Evolutionary conservation across 2,113 vertebrate genomes (phyloP).

Genomic region (Trachemys scripta): DNA sequence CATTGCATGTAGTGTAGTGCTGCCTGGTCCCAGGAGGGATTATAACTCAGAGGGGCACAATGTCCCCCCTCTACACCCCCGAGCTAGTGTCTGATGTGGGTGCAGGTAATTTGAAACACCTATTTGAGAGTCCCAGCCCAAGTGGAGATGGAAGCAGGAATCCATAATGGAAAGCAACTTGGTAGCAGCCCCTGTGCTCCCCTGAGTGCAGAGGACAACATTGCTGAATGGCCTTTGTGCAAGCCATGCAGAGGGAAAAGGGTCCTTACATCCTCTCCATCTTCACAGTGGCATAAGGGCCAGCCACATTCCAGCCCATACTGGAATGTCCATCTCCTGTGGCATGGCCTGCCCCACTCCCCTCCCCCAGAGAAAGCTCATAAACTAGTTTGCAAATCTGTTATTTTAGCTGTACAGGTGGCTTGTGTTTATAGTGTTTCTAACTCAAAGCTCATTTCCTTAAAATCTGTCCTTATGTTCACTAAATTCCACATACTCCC

Average conservation of each 20-base stretch:
- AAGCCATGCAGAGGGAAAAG: background rate
- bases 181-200: background rate
- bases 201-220: background rate
- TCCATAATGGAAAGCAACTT: background rate
- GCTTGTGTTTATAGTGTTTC: conserved; percentile 55
- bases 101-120: background rate
- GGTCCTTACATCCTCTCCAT: background rate
- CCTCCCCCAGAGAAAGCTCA: conserved; percentile 19
- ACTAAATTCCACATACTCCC: conserved; percentile 43
- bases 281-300: background rate
- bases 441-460: conserved; percentile 49
- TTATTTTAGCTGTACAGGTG: conserved; percentile 47
- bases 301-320: background rate
- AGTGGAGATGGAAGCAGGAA: background rate
- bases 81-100: fast-evolving
- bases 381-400: conserved; percentile 16
- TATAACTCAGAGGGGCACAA: background rate
- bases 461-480: conserved; percentile 58
- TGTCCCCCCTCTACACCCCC: fast-evolving
- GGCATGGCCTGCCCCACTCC: background rate
- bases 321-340: background rate
- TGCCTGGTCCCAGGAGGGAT: fast-evolving
- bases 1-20: fast-evolving
- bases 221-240: background rate
- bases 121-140: background rate